Percentiles rank a stretch among this genome's conserved stretches.
Evolutionary conservation across 2,888 invertebrate genomes (phyloP).

Genomic region (Anticlea derivata): DNA sequence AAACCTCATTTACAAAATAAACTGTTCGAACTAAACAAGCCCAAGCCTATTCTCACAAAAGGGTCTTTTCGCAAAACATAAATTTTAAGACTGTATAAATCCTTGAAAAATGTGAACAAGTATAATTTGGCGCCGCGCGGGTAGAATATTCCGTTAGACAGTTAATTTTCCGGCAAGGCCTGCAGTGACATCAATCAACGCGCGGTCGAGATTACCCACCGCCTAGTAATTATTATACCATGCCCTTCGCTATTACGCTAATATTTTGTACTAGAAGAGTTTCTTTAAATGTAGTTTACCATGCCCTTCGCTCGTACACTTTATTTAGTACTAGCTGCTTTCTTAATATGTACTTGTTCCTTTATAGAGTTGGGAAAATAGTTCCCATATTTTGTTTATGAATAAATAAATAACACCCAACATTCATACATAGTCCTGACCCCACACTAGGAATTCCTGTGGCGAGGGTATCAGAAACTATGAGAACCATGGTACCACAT

Average conservation of each 20-base stretch:
- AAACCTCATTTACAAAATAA: too few species aligned
- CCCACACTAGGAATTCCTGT: too few species aligned
- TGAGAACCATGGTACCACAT: too few species aligned
- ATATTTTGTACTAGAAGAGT: constrained; percentile 12
- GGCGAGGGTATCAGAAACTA: too few species aligned
- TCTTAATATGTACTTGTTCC: too few species aligned
- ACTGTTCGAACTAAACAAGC: neutral
- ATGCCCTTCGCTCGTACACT: too few species aligned
- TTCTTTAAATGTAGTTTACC: too few species aligned
- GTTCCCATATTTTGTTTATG: too few species aligned
- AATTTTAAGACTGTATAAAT: constrained; percentile 10
- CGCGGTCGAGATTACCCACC: constrained; percentile 43
- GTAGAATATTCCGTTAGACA: constrained; percentile 42
- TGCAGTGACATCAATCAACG: constrained; percentile 53
- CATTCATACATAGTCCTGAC: too few species aligned
- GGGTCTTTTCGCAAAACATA: constrained; percentile 1
- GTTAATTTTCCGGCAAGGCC: constrained; percentile 49
- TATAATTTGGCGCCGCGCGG: constrained; percentile 14
- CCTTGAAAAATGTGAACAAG: constrained; percentile 18
- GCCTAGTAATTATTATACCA: constrained; percentile 16
- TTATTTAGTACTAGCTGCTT: too few species aligned
- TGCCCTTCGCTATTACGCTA: constrained; percentile 6
- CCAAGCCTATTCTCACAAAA: neutral
- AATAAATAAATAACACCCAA: too few species aligned
- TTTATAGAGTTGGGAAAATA: too few species aligned